A percentile compares a stretch with the other conserved stretches of the same genome.
Evolutionary conservation across 2,113 vertebrate genomes (phyloP).

Genomic region (Eolophus roseicapilla): DNA sequence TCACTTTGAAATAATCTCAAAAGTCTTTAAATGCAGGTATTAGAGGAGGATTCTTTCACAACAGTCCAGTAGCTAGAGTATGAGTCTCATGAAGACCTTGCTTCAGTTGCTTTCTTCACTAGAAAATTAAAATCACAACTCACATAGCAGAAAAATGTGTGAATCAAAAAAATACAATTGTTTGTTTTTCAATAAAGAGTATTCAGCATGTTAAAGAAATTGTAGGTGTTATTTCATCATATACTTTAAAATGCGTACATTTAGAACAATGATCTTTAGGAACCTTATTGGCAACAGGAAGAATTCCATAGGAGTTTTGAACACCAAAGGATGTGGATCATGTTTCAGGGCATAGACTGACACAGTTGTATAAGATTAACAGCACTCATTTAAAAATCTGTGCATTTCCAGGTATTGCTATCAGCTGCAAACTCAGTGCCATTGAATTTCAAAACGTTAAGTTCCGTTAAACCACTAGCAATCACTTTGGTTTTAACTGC

Average conservation of each 20-base stretch:
- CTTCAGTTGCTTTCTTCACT: not conserved
- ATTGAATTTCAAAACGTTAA: not conserved
- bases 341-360: not conserved
- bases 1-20: not conserved
- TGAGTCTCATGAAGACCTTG: not conserved
- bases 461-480: not conserved
- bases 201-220: not conserved
- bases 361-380: not conserved
- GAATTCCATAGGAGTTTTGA: not conserved
- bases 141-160: not conserved
- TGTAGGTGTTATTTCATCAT: not conserved
- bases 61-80: not conserved
- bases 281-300: not conserved
- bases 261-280: not conserved
- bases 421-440: not conserved
- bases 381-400: not conserved
- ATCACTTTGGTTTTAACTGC: slow-evolving; percentile 8
- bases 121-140: not conserved
- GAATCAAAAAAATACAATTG: not conserved
- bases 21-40: not conserved
- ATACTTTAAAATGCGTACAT: not conserved
- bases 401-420: not conserved
- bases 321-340: not conserved
- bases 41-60: not conserved
- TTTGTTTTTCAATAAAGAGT: not conserved